Base-by-base conservation (phyloP, 2,113 vertebrate species). In the Xyrauchen texanus region DNA sequence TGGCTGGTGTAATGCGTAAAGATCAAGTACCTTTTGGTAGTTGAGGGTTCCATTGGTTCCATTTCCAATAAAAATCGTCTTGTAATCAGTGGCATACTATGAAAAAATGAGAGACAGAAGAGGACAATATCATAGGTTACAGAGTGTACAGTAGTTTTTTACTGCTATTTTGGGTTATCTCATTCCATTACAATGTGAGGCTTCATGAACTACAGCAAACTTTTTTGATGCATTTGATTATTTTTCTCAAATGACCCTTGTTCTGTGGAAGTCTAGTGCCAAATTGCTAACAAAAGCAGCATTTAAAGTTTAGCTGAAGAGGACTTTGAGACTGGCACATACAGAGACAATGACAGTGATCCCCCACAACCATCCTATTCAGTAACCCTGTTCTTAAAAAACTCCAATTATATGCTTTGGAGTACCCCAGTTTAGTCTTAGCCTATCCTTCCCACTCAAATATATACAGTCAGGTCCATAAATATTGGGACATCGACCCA, bases 11-110 rank as follows among this genome's bases (percentile, higher is more conserved):
- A 13, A 12, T 55, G 11, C 12, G 52, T 55, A 4, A 16, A 70
- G n/a, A 47, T 7, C 10, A 4, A 74, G 82, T 92, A 98, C 98
- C 96, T 96, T 98, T 81, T 97, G 94, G 77, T 76, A 73, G 0
- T 94, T 93, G 46, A 67, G 0, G 3, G 95, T 98, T 85, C 94
- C 96, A 71, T 92, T 91, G 81, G 92, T 94, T 74, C 87, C 83
- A 65, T 96, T 96, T 79, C 91, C 90, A 62, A 68, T 83, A 16
- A 88, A 57, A 72, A 95, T 55, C 66, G 87, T 88, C 87, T 80
- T 93, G 82, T 99, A 99, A 4, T 93, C 90, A 0, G 97, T 99
- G 0, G 91, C 95, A 72, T 98, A 96, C 98, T 99, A 89, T 78
- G 87, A 90, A 84, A 21, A 77, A 79, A 78, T 9, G 7, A 70